Conservation (phyloP, 2,113 vertebrate genomes). For the Melospiza georgiana region DNA sequence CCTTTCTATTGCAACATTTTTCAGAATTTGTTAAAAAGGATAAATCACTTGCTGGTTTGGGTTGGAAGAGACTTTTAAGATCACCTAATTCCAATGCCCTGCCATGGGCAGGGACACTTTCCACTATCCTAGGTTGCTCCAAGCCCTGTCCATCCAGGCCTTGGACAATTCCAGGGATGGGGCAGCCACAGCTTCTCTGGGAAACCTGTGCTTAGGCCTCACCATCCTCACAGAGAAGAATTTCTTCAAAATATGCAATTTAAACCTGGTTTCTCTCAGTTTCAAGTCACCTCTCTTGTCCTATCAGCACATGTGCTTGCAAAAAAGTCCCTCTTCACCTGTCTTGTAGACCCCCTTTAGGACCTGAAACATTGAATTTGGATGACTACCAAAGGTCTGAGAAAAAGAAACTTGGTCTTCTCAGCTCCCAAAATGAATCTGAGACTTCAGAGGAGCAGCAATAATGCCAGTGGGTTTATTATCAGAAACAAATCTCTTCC, state of each 20-base stretch:
- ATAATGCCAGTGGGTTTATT: not conserved
- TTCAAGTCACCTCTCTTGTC: not conserved
- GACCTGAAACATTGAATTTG: not conserved
- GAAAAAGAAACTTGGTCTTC: not conserved
- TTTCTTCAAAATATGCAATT: not conserved
- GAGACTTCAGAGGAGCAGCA: not conserved
- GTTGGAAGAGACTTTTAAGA: not conserved
- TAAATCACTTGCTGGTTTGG: not conserved
- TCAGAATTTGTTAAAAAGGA: not conserved
- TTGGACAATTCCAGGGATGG: not conserved
- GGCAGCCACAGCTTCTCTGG: not conserved
- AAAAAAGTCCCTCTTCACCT: not conserved
- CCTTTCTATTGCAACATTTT: not conserved
- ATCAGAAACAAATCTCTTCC: not conserved
- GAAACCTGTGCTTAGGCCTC: not conserved
- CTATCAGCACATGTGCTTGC: not conserved
- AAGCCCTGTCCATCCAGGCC: fast-evolving
- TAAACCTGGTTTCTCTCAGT: not conserved
- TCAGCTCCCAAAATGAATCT: not conserved
- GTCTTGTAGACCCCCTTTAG: not conserved
- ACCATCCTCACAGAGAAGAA: not conserved
- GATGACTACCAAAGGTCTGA: not conserved
- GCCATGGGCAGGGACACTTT: not conserved
- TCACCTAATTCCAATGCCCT: fast-evolving
- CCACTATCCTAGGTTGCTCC: not conserved